These are phyloP conservation scores for Motacilla alba DNA, from an alignment of 2,113 vertebrate genomes.

Conservation along the genomic window DNA sequence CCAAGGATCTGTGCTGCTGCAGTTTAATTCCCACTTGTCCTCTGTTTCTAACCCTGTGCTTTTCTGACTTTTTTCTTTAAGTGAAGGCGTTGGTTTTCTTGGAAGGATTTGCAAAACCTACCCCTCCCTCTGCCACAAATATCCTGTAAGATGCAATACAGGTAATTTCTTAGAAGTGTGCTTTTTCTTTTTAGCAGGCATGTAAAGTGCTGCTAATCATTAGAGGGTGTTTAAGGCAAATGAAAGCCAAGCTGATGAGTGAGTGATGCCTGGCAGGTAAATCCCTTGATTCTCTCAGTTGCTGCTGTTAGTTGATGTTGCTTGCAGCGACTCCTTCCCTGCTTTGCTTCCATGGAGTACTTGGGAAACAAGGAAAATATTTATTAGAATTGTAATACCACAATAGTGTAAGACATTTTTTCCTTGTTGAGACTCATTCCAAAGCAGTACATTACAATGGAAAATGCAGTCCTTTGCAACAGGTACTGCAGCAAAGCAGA, in stretches of 20 bases:
- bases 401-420: background rate
- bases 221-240: background rate
- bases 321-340: background rate
- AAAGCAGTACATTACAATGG: background rate
- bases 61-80: background rate
- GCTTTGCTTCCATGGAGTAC: background rate
- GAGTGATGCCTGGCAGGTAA: background rate
- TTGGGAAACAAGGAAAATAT: background rate
- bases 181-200: background rate
- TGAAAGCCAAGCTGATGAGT: background rate
- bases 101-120: background rate
- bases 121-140: background rate
- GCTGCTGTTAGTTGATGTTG: background rate
- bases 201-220: background rate
- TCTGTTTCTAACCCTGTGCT: background rate
- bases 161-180: background rate
- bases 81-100: background rate
- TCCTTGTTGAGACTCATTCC: background rate
- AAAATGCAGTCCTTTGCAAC: background rate
- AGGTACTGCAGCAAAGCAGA: constrained; percentile 30
- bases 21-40: background rate
- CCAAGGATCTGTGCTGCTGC: background rate
- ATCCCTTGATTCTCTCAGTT: background rate
- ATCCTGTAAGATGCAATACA: background rate
- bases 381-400: background rate